Base-by-base conservation (phyloP, 2,888 invertebrate species). In the Latheticus oryzae region DNA sequence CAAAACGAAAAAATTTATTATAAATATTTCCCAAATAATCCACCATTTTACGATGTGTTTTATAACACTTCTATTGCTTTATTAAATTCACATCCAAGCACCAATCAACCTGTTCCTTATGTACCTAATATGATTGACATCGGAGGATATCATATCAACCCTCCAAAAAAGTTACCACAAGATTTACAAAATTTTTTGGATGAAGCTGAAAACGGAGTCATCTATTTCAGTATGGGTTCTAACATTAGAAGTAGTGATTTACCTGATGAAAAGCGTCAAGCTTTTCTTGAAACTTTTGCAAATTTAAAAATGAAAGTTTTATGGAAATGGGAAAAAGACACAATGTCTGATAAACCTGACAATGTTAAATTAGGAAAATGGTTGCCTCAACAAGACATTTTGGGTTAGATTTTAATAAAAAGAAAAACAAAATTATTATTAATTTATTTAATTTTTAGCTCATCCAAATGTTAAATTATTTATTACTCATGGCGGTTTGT, bases 51-150 rank as follows among this genome's bases (percentile, higher is more conserved):
- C 3, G 68, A 72, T 2, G 7, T 73, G 2, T 54, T 71, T 16
- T 64, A 68, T 50, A 71, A 71, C 45, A 61, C 65, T 0, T 70
- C 71, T 12, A 51, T 76, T 30, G 60, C 74, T 13, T 55, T 76
- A n/a, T 19, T 72, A 2, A 75, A 75, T 53, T 74, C 76, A 0
- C 84, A 86, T 67, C 81, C 79, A 28, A 81, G 81, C 67, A 79
- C 80, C 51, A 79, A 81, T 23, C 65, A 75, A 3, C 76, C 83
- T 1, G 69, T 75, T 2, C 82, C 84, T 0, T 76, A 81, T 28
- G 76, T 82, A 1, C 83, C 84, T 0, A 83, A 83, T 64, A 76
- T 83, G 51, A 72, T 85, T 1, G 84, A 85, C 67, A 77, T 85
- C 30, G 85, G 84, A 5, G 85, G 85, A 19, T 66, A 81, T 33